A percentile compares a stretch with the other conserved stretches of the same genome.
Conservation (phyloP, 2,797 vertebrate genomes). For the Muscicapa comitata region DNA sequence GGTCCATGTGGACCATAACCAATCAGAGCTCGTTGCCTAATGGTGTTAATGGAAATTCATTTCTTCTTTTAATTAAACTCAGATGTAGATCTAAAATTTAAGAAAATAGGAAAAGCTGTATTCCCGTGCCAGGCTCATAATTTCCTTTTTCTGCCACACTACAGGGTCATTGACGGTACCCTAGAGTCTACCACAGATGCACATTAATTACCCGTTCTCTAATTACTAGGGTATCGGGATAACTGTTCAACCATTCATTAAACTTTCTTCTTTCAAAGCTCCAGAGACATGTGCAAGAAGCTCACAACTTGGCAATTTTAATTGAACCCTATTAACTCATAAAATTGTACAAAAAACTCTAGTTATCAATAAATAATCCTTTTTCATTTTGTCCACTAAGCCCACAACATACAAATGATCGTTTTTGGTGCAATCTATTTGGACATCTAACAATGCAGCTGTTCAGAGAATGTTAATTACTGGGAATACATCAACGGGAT, state of each 20-base stretch:
- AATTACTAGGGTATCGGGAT: conserved; percentile 85
- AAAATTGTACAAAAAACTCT: conserved; percentile 73
- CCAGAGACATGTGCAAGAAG: conserved; percentile 78
- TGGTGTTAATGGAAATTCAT: conserved; percentile 70
- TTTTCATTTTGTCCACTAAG: conserved; percentile 53
- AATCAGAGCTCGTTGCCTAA: conserved; percentile 57
- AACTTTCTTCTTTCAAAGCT: conserved; percentile 81
- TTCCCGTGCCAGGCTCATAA: conserved; percentile 70
- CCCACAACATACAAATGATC: not conserved
- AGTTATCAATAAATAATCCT: conserved; percentile 64
- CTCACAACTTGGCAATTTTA: conserved; percentile 82
- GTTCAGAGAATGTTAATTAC: conserved; percentile 54
- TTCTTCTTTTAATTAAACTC: conserved; percentile 77
- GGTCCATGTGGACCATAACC: conserved; percentile 52
- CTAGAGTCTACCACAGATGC: conserved; percentile 77
- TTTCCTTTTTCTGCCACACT: conserved; percentile 64
- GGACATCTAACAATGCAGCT: conserved; percentile 31
- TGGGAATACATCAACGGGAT: conserved; percentile 24
- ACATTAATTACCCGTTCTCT: conserved; percentile 91
- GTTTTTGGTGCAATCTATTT: conserved; percentile 44
- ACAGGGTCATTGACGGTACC: conserved; percentile 67
- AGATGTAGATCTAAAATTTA: conserved; percentile 74
- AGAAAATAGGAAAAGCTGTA: conserved; percentile 72
- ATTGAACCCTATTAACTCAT: conserved; percentile 88
- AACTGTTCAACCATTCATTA: conserved; percentile 86